These are phyloP conservation scores for Ctenicera cuprea DNA, from an alignment of 2,888 invertebrate species.

Conservation along the genomic window DNA sequence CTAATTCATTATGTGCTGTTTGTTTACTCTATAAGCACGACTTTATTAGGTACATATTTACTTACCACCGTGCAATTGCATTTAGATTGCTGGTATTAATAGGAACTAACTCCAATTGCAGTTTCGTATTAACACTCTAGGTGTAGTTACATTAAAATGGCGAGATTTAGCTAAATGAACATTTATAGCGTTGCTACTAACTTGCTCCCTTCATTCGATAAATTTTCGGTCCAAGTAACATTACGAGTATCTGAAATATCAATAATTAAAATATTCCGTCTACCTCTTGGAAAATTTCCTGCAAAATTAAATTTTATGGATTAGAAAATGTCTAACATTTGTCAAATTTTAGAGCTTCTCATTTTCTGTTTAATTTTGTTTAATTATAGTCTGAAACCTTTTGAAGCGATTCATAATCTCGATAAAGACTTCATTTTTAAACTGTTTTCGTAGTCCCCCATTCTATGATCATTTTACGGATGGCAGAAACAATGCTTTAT, in stretches of 20 bases:
- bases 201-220: too few species aligned
- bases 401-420: neutral
- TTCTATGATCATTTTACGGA: neutral
- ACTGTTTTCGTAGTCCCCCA: neutral
- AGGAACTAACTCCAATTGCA: neutral
- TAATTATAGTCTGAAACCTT: neutral
- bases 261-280: too few species aligned
- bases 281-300: too few species aligned
- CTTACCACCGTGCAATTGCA: neutral
- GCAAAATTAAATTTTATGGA: too few species aligned
- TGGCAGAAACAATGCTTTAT: slow-evolving; percentile 13
- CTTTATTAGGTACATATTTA: slow-evolving; percentile 3
- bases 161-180: too few species aligned
- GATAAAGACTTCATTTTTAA: slow-evolving; percentile 10
- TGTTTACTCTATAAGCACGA: neutral
- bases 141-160: neutral
- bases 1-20: too few species aligned
- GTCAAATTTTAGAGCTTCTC: neutral
- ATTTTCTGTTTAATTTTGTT: neutral
- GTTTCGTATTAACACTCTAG: neutral
- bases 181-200: too few species aligned
- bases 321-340: neutral
- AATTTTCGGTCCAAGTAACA: too few species aligned
- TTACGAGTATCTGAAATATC: too few species aligned
- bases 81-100: slow-evolving; percentile 13